Percentiles rank a stretch among this genome's conserved stretches.
phyloP scores from a whole-genome alignment of 2,113 vertebrate species.

The human region GRCh38 chr3:161563501-161564000 shows the following conservation, averaged over 20 bases:
- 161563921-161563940: not conserved
- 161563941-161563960: not conserved
- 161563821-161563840: not conserved
- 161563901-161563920: not conserved
- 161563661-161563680: not conserved
- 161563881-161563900: not conserved
- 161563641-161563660: not conserved
- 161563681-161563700: not conserved
- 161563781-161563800: not conserved
- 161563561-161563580: not conserved
- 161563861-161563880: not conserved
- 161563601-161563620: not conserved
- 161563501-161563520: not conserved
- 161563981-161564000: not conserved
- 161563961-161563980: not conserved
- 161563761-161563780: not conserved
- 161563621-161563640: not conserved
- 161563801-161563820: not conserved
- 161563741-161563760: not conserved
- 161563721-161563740: not conserved
- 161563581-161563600: not conserved
- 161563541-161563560: not conserved
- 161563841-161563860: not conserved
- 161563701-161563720: not conserved
- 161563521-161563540: not conserved